Evolutionary conservation across 2,888 invertebrate genomes (phyloP).

Genomic region (Amitus sp.): DNA sequence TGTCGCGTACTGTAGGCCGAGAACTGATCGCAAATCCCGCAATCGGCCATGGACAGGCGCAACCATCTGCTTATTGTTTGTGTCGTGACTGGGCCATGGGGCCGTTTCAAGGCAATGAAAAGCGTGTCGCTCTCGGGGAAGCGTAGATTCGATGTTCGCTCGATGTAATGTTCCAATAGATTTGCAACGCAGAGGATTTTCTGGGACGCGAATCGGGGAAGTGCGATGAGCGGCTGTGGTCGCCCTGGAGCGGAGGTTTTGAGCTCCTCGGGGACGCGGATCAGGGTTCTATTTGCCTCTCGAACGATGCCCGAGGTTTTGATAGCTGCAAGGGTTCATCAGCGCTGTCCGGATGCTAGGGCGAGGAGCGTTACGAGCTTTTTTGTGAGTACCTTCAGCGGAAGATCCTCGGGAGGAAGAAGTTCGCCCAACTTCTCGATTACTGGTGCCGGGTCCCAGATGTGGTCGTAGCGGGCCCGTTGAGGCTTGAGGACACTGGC

Average conservation of each 20-base stretch:
- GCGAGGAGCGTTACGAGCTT: slow-evolving; percentile 33
- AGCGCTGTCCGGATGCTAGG: slow-evolving; percentile 28
- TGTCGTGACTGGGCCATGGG: background rate
- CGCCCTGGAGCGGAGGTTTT: slow-evolving; percentile 4
- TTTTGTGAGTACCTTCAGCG: slow-evolving; percentile 13
- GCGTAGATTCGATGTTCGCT: background rate
- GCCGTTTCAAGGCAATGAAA: background rate
- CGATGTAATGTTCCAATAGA: background rate
- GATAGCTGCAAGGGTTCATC: slow-evolving; percentile 30
- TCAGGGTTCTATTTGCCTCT: slow-evolving; percentile 7
- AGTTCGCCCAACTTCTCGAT: slow-evolving; percentile 30
- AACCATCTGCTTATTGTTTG: background rate
- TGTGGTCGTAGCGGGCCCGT: slow-evolving; percentile 35
- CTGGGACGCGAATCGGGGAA: slow-evolving; percentile 10
- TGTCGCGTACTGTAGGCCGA: background rate
- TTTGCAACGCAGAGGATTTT: slow-evolving; percentile 14
- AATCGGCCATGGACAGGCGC: background rate
- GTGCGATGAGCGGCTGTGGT: slow-evolving; percentile 7
- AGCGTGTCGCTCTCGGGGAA: background rate
- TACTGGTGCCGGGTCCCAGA: slow-evolving; percentile 44
- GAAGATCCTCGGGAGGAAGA: slow-evolving; percentile 7
- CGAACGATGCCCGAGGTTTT: slow-evolving; percentile 17
- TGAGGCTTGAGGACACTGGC: slow-evolving; percentile 34
- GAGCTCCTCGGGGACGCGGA: slow-evolving; percentile 5
- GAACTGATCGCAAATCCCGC: background rate